Percentiles rank a stretch among this genome's conserved stretches.
These are phyloP conservation scores for Drosophila hydei DNA, from an alignment of 1,140 invertebrate species.

Conservation along the genomic window DNA sequence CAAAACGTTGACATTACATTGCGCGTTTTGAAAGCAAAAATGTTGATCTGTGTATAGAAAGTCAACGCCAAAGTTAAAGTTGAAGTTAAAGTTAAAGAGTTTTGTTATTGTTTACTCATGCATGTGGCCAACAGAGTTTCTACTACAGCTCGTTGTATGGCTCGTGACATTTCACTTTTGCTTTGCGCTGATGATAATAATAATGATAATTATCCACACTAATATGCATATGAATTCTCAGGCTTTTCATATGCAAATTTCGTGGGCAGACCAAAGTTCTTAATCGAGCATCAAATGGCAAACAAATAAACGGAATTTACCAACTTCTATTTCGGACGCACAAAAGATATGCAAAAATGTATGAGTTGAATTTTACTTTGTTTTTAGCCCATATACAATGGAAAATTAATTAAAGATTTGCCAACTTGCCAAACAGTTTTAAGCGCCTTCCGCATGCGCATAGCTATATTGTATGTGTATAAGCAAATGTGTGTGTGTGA, in stretches of 20 bases:
- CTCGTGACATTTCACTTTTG: conserved; percentile 57
- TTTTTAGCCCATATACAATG: conserved; percentile 46
- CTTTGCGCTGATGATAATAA: conserved; percentile 2
- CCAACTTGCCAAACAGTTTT: conserved; percentile 44
- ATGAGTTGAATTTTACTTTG: conserved; percentile 46
- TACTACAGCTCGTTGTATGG: conserved; percentile 20
- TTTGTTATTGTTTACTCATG: conserved; percentile 65
- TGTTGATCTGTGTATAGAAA: conserved; percentile 65
- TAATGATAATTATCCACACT: conserved; percentile 16
- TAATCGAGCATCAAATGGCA: conserved; percentile 20
- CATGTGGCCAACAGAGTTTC: conserved; percentile 44
- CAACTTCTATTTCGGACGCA: conserved; percentile 29
- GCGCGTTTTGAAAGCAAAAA: conserved; percentile 68
- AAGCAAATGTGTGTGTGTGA: conserved; percentile 10
- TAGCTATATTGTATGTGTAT: not conserved
- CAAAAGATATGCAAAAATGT: conserved; percentile 50
- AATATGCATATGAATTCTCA: conserved; percentile 34
- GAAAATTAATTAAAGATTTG: conserved; percentile 68
- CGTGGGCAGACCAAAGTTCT: conserved; percentile 6
- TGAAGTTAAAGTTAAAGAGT: not conserved
- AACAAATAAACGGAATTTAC: conserved; percentile 39
- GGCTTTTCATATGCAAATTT: conserved; percentile 58
- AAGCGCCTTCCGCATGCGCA: conserved; percentile 40
- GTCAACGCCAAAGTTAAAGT: conserved; percentile 35
- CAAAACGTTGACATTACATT: conserved; percentile 6